Evolutionary conservation across 2,113 vertebrate species (phyloP).

Genomic region (Myrmecobius fasciatus): DNA sequence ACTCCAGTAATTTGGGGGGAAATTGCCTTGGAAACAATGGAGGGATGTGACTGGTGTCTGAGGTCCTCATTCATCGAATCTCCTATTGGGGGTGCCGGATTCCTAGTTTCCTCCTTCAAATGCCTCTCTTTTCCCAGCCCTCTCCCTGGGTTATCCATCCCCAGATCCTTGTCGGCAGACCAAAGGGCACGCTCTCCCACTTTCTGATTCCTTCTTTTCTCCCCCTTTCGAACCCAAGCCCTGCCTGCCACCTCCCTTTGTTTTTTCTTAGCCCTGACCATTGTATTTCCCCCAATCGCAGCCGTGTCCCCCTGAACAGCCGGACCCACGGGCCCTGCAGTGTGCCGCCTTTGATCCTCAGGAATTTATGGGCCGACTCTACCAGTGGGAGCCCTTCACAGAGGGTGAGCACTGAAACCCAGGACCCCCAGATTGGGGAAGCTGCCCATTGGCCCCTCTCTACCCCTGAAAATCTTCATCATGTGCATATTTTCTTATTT

Average conservation of each 20-base stretch:
- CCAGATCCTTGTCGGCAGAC: neutral
- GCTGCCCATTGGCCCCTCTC: neutral
- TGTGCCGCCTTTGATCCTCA: constrained; percentile 90
- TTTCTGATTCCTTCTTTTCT: neutral
- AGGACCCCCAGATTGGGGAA: neutral
- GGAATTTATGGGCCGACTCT: constrained; percentile 93
- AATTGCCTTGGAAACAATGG: neutral
- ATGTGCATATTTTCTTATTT: neutral
- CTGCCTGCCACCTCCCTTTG: constrained; percentile 37
- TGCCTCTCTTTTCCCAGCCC: neutral
- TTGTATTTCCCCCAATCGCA: constrained; percentile 66
- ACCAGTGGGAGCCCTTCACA: constrained; percentile 94
- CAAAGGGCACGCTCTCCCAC: neutral
- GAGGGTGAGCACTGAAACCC: constrained; percentile 86
- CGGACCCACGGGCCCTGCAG: constrained; percentile 88
- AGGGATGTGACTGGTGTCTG: neutral
- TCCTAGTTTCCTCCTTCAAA: neutral
- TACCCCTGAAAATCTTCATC: neutral
- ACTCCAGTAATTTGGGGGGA: neutral
- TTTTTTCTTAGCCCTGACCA: neutral
- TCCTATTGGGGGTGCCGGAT: neutral
- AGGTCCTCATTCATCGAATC: neutral
- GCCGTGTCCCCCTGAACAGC: constrained; percentile 85
- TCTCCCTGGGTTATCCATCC: neutral
- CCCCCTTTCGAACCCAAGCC: constrained; percentile 29